A percentile compares a stretch with the other conserved stretches of the same genome.
Conservation (phyloP, 2,113 vertebrate species). For the Cygnus buccinator region DNA sequence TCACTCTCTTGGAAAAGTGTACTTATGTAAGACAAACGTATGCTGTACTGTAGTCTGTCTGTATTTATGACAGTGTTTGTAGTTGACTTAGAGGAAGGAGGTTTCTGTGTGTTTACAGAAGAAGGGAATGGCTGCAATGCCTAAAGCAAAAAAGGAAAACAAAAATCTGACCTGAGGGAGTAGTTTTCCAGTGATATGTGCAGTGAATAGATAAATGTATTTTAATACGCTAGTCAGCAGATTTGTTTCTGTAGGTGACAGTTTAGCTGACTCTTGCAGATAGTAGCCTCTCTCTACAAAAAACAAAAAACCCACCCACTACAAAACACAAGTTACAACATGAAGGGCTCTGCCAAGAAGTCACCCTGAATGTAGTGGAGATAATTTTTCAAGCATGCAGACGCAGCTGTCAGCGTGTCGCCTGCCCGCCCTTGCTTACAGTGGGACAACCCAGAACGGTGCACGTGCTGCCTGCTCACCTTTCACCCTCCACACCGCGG, state of each 20-base stretch:
- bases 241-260: slow-evolving; percentile 29
- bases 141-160: neutral
- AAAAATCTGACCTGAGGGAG: neutral
- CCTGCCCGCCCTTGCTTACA: neutral
- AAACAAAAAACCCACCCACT: neutral
- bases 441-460: neutral
- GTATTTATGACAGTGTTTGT: neutral
- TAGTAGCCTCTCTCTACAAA: neutral
- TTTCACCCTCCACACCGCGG: neutral
- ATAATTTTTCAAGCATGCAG: neutral
- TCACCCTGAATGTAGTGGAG: neutral
- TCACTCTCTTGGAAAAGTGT: neutral
- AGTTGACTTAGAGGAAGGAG: neutral
- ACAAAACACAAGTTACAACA: neutral
- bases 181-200: neutral
- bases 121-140: neutral
- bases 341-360: slow-evolving; percentile 11
- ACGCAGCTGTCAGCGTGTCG: neutral
- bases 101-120: neutral
- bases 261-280: slow-evolving; percentile 21
- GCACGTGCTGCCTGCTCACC: neutral
- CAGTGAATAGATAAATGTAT: neutral
- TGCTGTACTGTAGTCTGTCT: neutral
- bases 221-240: slow-evolving; percentile 41
- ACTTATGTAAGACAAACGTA: neutral